A percentile compares a stretch with the other conserved stretches of the same genome.
Conservation (phyloP, 2,113 vertebrate genomes). For the Lonchura striata region DNA sequence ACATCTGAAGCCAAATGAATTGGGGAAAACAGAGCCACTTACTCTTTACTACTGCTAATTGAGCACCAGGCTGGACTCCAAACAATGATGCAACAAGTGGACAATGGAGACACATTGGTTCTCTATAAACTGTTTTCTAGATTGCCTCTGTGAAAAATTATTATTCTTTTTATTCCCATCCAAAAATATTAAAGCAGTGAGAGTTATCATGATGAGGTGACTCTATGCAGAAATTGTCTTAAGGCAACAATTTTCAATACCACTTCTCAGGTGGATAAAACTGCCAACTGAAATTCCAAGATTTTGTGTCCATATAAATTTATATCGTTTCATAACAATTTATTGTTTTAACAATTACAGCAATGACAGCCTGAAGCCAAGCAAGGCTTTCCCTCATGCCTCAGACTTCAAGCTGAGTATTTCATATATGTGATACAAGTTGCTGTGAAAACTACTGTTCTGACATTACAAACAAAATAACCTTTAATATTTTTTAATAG, state of each 20-base stretch:
- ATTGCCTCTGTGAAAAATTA: background rate
- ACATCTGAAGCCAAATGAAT: fast-evolving
- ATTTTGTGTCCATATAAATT: background rate
- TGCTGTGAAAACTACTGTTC: background rate
- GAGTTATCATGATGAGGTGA: background rate
- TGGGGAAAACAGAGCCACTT: background rate
- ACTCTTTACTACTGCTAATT: background rate
- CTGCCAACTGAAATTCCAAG: background rate
- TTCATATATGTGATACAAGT: background rate
- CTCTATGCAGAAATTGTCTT: background rate
- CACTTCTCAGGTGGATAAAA: background rate
- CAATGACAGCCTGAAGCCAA: background rate
- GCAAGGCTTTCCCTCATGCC: background rate
- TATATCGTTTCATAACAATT: background rate
- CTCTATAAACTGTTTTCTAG: background rate
- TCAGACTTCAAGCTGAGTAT: background rate
- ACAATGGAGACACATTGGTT: background rate
- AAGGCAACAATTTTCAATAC: background rate
- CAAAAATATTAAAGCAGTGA: background rate
- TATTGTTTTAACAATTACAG: background rate
- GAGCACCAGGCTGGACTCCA: background rate
- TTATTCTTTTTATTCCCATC: background rate
- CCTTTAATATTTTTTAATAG: background rate
- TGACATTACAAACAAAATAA: background rate
- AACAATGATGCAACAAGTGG: background rate